Conservation (phyloP, 2,113 vertebrate species). For the Antigone vipio region DNA sequence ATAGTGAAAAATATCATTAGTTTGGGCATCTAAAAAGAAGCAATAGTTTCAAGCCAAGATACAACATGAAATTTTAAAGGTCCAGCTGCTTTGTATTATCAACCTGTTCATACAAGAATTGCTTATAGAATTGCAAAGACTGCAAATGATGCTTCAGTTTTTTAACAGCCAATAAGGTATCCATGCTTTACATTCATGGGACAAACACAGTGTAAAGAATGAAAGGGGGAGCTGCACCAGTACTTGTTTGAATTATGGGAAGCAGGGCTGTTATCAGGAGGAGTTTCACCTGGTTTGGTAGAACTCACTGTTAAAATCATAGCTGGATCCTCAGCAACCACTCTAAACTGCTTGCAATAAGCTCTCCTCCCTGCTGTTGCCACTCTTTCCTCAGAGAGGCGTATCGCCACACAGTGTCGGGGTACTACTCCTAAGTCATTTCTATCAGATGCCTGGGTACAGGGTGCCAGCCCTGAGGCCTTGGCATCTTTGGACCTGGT, state of each 20-base stretch:
- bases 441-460: background rate
- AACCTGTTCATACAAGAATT: background rate
- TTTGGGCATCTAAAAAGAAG: background rate
- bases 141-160: background rate
- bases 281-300: background rate
- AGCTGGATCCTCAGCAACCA: background rate
- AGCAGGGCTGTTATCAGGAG: background rate
- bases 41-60: background rate
- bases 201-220: background rate
- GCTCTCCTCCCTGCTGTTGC: background rate
- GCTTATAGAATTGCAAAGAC: background rate
- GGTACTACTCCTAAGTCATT: background rate
- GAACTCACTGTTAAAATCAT: background rate
- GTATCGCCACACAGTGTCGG: rapidly evolving
- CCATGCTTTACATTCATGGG: background rate
- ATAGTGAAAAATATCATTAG: background rate
- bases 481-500: background rate
- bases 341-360: background rate
- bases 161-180: background rate
- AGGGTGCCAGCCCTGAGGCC: background rate
- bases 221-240: background rate
- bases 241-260: background rate
- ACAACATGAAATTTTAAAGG: background rate
- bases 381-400: background rate
- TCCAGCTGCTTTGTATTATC: background rate